These are phyloP conservation scores for Drosophila niveifrons DNA, from an alignment of 2,888 invertebrate genomes.

Conservation along the genomic window DNA sequence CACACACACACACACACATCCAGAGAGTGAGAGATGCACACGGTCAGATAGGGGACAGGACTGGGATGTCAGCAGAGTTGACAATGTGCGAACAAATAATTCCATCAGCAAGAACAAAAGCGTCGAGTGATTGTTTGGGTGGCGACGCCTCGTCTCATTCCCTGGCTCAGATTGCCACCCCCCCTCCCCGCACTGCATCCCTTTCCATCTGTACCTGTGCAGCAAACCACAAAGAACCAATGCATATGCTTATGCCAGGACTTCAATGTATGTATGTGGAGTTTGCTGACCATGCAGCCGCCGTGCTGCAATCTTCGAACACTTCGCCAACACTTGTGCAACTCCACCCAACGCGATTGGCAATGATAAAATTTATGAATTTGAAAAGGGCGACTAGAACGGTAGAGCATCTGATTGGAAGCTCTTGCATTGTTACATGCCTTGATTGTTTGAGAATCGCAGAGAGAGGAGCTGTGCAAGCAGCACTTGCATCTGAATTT, in stretches of 20 bases:
- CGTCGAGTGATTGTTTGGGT: conserved; percentile 79
- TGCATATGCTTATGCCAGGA: conserved; percentile 50
- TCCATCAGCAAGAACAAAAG: conserved; percentile 83
- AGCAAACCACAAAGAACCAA: conserved; percentile 42
- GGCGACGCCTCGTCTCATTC: conserved; percentile 56
- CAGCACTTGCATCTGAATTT: neutral
- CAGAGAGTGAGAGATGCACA: conserved; percentile 52
- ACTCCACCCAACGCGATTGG: conserved; percentile 67
- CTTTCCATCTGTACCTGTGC: conserved; percentile 2
- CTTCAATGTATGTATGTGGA: conserved; percentile 1
- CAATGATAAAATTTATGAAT: conserved; percentile 79
- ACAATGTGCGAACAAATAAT: conserved; percentile 84
- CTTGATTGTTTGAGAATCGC: neutral
- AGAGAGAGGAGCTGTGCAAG: neutral
- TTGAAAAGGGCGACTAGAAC: conserved; percentile 13
- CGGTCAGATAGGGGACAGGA: conserved; percentile 44
- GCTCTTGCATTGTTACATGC: neutral
- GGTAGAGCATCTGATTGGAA: neutral
- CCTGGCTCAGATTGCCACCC: neutral
- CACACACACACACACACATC: conserved; percentile 6
- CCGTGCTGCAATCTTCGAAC: conserved; percentile 50
- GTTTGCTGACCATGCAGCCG: conserved; percentile 40
- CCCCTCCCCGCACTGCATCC: neutral
- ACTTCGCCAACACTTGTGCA: conserved; percentile 36
- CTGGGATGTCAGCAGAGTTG: conserved; percentile 68